These are phyloP conservation scores for Acanthornis magna DNA, from an alignment of 2,797 vertebrate species.

Conservation along the genomic window DNA sequence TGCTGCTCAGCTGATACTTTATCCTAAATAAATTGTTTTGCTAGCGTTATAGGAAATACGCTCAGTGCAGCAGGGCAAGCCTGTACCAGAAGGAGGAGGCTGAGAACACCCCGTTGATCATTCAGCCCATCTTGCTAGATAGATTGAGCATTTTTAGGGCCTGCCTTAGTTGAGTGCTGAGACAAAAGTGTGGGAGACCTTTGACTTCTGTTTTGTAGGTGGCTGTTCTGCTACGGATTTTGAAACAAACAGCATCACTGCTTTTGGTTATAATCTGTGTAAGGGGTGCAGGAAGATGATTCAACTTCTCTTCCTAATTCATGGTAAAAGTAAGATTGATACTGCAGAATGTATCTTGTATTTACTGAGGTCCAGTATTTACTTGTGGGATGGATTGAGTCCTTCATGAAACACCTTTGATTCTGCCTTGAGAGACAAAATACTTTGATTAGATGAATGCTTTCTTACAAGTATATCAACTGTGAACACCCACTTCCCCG, in stretches of 20 bases:
- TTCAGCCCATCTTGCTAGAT: neutral
- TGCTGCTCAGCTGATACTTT: neutral
- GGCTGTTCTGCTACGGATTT: neutral
- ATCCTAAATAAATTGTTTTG: neutral
- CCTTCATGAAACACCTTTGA: neutral
- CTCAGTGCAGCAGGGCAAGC: neutral
- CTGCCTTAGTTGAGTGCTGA: neutral
- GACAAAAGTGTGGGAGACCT: neutral
- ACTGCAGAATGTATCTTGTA: neutral
- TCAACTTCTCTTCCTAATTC: neutral
- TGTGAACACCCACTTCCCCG: neutral
- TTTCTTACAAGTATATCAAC: neutral
- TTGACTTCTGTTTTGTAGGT: neutral
- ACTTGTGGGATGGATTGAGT: neutral
- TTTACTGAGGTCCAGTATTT: neutral
- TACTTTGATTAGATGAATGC: neutral
- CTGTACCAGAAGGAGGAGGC: neutral
- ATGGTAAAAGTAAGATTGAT: neutral
- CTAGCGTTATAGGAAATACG: neutral
- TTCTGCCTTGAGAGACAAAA: neutral
- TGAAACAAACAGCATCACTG: neutral
- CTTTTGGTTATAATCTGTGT: neutral
- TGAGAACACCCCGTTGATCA: neutral
- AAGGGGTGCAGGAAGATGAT: neutral
- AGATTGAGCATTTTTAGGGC: neutral